Conservation (phyloP, 1,140 invertebrate genomes). For the Platyscapa corneri region DNA sequence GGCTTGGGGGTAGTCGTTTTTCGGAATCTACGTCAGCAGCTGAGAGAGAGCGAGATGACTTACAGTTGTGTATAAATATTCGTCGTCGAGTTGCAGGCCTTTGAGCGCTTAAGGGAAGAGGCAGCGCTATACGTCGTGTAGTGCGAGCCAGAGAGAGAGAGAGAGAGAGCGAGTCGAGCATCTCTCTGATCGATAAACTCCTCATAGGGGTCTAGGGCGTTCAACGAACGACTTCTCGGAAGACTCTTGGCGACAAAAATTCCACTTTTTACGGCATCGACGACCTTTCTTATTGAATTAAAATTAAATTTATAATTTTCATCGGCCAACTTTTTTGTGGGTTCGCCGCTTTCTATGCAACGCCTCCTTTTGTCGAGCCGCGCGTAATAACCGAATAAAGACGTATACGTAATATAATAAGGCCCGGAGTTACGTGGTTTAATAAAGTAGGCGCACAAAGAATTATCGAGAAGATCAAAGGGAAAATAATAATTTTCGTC, state of each 20-base stretch:
- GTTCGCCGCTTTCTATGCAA: background rate
- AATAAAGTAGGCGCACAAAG: too few species aligned
- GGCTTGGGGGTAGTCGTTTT: conserved; percentile 65
- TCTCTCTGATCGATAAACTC: conserved; percentile 25
- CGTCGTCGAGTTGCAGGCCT: conserved; percentile 23
- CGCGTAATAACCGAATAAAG: too few species aligned
- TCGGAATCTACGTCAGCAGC: conserved; percentile 51
- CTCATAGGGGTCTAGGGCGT: background rate
- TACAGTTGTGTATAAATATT: conserved; percentile 42
- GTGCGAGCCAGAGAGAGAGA: background rate
- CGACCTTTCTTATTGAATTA: conserved; percentile 32
- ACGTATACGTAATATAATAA: too few species aligned
- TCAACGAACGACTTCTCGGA: conserved; percentile 44
- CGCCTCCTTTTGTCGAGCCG: background rate
- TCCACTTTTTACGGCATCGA: background rate
- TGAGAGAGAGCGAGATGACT: conserved; percentile 32
- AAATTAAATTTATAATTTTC: conserved; percentile 22
- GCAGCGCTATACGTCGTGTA: conserved; percentile 20
- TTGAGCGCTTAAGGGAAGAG: conserved; percentile 21
- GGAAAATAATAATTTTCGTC: too few species aligned
- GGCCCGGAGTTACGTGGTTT: too few species aligned
- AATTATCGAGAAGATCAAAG: too few species aligned
- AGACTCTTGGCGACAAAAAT: conserved; percentile 49
- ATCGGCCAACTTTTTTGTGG: background rate
- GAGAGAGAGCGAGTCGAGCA: conserved; percentile 4